These are phyloP conservation scores for Platysternon megacephalum DNA, from an alignment of 2,113 vertebrate genomes.

Conservation along the genomic window DNA sequence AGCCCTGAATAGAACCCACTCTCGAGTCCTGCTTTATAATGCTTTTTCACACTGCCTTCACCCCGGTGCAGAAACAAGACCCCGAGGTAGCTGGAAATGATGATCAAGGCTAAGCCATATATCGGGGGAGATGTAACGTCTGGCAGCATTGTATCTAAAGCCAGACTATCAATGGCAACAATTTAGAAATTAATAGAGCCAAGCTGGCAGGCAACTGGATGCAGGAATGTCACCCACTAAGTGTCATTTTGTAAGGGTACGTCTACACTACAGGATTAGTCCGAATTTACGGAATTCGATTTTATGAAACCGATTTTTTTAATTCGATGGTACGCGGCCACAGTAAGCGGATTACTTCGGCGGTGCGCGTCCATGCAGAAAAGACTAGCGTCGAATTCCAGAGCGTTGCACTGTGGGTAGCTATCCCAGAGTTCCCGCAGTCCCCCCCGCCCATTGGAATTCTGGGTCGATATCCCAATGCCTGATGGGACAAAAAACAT, in stretches of 20 bases:
- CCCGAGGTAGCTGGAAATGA: background rate
- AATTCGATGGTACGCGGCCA: too few species aligned
- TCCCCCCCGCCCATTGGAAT: too few species aligned
- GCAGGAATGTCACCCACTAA: conserved; percentile 48
- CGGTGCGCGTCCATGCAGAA: too few species aligned
- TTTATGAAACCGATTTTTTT: too few species aligned
- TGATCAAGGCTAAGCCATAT: background rate
- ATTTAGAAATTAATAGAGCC: conserved; percentile 46
- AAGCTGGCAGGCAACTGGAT: conserved; percentile 44
- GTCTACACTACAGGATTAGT: too few species aligned
- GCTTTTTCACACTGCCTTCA: background rate
- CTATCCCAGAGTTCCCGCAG: too few species aligned
- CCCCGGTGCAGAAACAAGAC: background rate
- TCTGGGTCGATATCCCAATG: too few species aligned
- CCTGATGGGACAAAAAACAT: too few species aligned
- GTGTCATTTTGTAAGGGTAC: conserved; percentile 39
- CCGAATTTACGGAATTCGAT: too few species aligned
- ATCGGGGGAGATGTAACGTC: background rate
- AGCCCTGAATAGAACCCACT: background rate
- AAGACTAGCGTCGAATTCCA: too few species aligned
- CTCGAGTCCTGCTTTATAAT: background rate
- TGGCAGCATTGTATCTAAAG: background rate
- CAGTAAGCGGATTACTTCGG: too few species aligned
- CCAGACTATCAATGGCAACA: background rate
- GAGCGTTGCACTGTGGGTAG: too few species aligned